Percentiles rank a stretch among this genome's conserved stretches.
These are phyloP conservation scores for Heliconius nattereri DNA, from an alignment of 1,140 invertebrate genomes.

Conservation along the genomic window DNA sequence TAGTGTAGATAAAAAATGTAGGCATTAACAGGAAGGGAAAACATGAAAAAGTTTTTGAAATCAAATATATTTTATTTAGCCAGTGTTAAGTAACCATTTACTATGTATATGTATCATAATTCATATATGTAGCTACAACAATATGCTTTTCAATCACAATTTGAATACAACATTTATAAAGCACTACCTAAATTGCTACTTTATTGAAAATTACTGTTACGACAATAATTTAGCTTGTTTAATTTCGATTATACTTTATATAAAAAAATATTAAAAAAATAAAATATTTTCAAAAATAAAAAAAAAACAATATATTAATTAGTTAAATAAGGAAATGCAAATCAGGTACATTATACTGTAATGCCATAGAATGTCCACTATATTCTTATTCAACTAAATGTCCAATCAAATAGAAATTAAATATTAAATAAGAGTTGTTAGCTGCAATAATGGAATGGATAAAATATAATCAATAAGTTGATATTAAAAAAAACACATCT, in stretches of 20 bases:
- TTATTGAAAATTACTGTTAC: not conserved
- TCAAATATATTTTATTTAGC: constrained; percentile 18
- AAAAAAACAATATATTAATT: not conserved
- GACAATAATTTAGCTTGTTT: not conserved
- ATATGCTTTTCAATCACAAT: not conserved
- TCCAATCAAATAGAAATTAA: not conserved
- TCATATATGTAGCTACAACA: not conserved
- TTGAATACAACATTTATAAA: constrained; percentile 25
- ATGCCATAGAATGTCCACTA: not conserved
- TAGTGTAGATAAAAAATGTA: not conserved
- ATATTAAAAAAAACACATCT: not conserved
- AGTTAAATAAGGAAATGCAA: constrained; percentile 28
- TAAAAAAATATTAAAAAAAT: not conserved
- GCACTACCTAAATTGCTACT: constrained; percentile 15
- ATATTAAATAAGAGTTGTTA: too few species aligned
- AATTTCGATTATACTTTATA: not conserved
- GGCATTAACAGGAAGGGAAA: not conserved
- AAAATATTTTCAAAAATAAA: not conserved
- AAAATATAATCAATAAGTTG: not conserved
- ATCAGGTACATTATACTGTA: constrained; percentile 29
- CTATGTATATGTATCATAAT: constrained; percentile 5
- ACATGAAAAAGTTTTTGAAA: not conserved
- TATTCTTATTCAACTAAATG: not conserved
- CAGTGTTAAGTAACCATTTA: constrained; percentile 14
- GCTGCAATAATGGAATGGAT: not conserved